Evolutionary conservation across 2,113 vertebrate genomes (phyloP), one percentile per base, ranked within the genome.

Genomic region (Ptilorrhoa leucosticta): DNA sequence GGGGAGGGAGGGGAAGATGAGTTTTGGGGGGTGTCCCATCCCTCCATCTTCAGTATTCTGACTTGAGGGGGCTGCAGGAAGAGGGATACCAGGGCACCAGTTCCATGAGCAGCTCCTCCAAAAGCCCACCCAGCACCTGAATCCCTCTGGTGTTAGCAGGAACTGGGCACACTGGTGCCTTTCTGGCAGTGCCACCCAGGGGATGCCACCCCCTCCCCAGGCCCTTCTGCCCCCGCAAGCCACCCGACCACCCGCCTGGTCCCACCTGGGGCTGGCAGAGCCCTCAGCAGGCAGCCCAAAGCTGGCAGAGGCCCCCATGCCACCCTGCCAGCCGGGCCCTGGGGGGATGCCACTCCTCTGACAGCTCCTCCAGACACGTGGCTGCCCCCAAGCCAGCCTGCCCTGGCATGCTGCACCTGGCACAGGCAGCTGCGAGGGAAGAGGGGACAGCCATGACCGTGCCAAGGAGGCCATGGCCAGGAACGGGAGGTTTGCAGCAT

Each of bases 281-380:
- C 60, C 33, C 28, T 77, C 15, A 3, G 68, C 19, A 4, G 27
- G 69, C 68, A 87, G 72, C 50, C 48, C 6, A 4, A n/a, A 26
- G 33, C 75, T 83, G 82, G 82, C 79, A 93, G 70, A 63, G 18
- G 5, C 85, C 33, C 35, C 91, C 0, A 0, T 80, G 61, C 76
- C 89, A 90, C 86, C 61, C 83, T 71, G 85, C 50, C 90, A 95
- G 64, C 69, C 0, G 0, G 35, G 48, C 44, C 63, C 79, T 0
- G 4, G 48, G 56, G 81, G 56, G 11, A 61, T 82, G 61, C 47
- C 0, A 0, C 66, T 96, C 57, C 75, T 92, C 96, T 85, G 85
- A 53, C 88, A 90, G 73, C n/a, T 93, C 70, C 27, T 51, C 69
- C 89, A 88, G 86, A 64, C 89, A 88, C 7, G 13, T 71, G 71